These are phyloP conservation scores for Todiramphus chloris DNA, from an alignment of 2,113 vertebrate genomes.

Conservation along the genomic window DNA sequence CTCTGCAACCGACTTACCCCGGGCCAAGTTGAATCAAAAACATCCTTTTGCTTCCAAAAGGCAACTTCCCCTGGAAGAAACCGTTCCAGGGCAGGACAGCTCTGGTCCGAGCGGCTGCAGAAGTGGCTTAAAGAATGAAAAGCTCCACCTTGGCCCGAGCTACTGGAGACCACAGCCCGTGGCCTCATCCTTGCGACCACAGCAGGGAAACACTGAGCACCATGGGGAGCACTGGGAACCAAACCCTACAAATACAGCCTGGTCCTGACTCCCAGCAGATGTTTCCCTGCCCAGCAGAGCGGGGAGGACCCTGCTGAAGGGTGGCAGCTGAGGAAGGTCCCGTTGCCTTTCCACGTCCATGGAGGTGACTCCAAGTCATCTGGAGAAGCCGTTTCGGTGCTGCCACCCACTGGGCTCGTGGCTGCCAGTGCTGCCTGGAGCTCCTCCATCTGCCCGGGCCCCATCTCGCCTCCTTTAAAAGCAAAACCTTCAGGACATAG, in stretches of 20 bases:
- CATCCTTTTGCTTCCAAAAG: not conserved
- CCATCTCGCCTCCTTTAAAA: not conserved
- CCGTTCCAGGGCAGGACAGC: not conserved
- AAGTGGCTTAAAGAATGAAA: accelerated
- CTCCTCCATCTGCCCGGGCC: not conserved
- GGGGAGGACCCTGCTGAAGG: accelerated
- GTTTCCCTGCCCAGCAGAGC: not conserved
- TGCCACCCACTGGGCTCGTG: not conserved
- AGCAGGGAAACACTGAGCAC: accelerated
- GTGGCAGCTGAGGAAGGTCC: not conserved
- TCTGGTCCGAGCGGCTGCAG: not conserved
- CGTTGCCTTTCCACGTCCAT: accelerated
- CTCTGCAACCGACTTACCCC: not conserved
- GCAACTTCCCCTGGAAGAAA: not conserved
- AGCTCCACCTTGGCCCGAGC: not conserved
- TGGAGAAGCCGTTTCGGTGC: not conserved
- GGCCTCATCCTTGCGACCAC: accelerated
- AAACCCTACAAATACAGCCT: not conserved
- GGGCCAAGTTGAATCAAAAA: not conserved
- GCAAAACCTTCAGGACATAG: not conserved
- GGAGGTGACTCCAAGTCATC: not conserved
- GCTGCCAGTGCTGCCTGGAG: not conserved
- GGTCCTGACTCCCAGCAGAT: not conserved
- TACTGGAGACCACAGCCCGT: accelerated
- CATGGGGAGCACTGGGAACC: accelerated